A percentile compares a stretch with the other conserved stretches of the same genome.
These are phyloP conservation scores for Elephas maximus DNA, from an alignment of 2,113 vertebrate species.

Conservation along the genomic window DNA sequence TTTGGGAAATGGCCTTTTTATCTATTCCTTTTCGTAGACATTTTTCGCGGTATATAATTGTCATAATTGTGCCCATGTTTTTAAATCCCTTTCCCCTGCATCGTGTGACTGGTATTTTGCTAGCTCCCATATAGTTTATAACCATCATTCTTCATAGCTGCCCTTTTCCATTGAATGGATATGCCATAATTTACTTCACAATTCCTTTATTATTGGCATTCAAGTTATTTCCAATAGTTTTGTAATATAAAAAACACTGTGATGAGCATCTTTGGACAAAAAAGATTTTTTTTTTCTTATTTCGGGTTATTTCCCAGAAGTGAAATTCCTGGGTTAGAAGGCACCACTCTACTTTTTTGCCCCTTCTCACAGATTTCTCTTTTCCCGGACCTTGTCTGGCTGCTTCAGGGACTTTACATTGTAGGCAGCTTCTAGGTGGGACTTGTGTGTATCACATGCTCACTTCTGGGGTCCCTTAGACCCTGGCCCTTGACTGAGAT, in stretches of 20 bases:
- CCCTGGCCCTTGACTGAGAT: neutral
- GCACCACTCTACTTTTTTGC: neutral
- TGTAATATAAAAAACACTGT: neutral
- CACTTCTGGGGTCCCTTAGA: neutral
- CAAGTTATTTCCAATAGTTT: conserved; percentile 50
- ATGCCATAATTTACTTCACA: neutral
- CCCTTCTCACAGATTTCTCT: neutral
- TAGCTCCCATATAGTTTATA: neutral
- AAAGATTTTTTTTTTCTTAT: neutral
- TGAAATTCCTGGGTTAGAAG: neutral
- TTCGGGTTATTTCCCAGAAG: neutral
- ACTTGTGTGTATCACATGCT: rapidly evolving
- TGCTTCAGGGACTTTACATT: no score
- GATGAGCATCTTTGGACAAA: neutral
- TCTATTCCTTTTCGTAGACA: neutral
- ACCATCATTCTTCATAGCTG: neutral
- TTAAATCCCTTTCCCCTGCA: neutral
- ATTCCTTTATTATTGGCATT: neutral
- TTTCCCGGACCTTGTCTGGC: neutral
- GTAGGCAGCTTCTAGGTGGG: neutral
- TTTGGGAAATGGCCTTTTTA: neutral
- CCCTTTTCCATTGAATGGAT: neutral
- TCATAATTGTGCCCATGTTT: neutral
- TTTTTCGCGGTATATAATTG: neutral
- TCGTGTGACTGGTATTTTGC: neutral